phyloP scores from a whole-genome alignment of 2,888 invertebrate species.

The Coleophora deauratella region DNA sequence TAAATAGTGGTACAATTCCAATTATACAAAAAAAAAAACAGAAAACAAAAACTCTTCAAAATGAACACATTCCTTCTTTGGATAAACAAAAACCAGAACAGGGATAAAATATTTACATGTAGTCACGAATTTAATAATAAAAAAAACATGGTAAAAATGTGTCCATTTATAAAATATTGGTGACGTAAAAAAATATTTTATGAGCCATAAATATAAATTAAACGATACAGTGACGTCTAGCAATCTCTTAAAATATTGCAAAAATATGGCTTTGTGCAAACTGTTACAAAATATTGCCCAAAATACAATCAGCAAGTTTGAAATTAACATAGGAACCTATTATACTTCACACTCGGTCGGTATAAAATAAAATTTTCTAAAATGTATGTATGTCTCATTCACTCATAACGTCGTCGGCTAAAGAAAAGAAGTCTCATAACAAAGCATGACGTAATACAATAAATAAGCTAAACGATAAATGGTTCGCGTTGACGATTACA shows the following conservation, averaged over 20 bases:
- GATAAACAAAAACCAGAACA: constrained; percentile 49
- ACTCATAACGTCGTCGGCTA: too few relatives aligned
- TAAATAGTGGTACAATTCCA: constrained; percentile 54
- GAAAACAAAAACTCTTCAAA: constrained; percentile 42
- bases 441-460: too few relatives aligned
- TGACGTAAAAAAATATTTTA: constrained; percentile 5
- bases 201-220: background rate
- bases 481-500: background rate
- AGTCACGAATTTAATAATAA: constrained; percentile 13
- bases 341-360: too few relatives aligned
- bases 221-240: background rate
- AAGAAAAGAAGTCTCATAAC: too few relatives aligned
- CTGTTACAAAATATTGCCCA: background rate
- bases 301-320: background rate
- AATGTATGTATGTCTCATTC: too few relatives aligned
- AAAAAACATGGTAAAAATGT: constrained; percentile 15
- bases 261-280: background rate
- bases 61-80: constrained; percentile 71
- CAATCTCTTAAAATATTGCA: constrained; percentile 14
- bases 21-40: constrained; percentile 33
- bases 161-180: constrained; percentile 18
- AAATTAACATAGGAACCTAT: too few relatives aligned
- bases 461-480: too few relatives aligned
- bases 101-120: constrained; percentile 31
- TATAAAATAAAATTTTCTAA: too few relatives aligned